Percentiles rank a stretch among this genome's conserved stretches.
These are phyloP conservation scores for Acarapis woodi DNA, from an alignment of 1,140 invertebrate genomes.

Conservation along the genomic window DNA sequence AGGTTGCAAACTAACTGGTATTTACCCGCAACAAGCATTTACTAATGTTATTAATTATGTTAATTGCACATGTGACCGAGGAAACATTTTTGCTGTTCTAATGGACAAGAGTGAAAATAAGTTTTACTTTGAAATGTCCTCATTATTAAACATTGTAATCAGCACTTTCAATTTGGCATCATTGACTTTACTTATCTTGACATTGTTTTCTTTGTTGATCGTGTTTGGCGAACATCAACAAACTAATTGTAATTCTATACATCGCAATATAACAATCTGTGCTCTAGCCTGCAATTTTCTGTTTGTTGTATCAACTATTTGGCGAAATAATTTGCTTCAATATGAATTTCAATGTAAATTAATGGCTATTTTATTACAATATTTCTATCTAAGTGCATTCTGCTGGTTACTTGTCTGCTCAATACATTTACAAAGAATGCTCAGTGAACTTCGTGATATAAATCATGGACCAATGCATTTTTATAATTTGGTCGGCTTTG, in stretches of 20 bases:
- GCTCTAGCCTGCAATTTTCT: conserved; percentile 54
- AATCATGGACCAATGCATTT: conserved; percentile 81
- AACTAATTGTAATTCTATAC: conserved; percentile 77
- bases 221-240: conserved; percentile 41
- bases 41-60: conserved; percentile 24
- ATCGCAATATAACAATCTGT: conserved; percentile 65
- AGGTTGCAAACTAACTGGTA: conserved; percentile 50
- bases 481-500: conserved; percentile 79
- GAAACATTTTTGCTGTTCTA: conserved; percentile 21
- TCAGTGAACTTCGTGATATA: conserved; percentile 79
- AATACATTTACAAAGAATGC: conserved; percentile 68
- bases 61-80: conserved; percentile 76
- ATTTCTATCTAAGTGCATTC: conserved; percentile 61
- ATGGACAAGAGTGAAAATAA: conserved; percentile 4
- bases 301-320: conserved; percentile 57
- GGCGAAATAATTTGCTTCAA: conserved; percentile 32
- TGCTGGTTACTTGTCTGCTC: conserved; percentile 72
- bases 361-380: conserved; percentile 66
- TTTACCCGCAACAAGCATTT: conserved; percentile 26
- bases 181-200: conserved; percentile 31
- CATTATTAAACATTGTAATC: conserved; percentile 51
- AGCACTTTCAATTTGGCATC: conserved; percentile 46
- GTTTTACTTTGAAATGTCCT: conserved; percentile 20
- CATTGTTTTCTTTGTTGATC: conserved; percentile 37
- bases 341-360: conserved; percentile 51